Evolutionary conservation across 37 sponge, comb jelly and placozoan species (phyloP), one percentile per base, ranked within the genome.

Genomic region (Chondrilla cf. caribensis): DNA sequence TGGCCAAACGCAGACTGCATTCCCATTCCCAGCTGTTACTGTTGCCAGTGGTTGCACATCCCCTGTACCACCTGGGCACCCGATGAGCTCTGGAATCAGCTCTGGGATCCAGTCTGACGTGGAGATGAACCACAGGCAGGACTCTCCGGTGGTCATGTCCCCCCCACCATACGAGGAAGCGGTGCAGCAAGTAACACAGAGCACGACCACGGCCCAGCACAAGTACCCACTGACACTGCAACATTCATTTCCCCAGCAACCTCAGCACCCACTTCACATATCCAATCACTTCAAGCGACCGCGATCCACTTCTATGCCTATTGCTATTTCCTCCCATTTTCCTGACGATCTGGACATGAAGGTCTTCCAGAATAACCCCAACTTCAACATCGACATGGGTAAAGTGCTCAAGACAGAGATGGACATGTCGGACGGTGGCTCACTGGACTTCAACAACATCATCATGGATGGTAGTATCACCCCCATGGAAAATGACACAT

Each of bases 301-400:
- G 0, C 75, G 92, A 17, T 92, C 92, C 25, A 84, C 79, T 26
- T 92, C 92, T 0, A 88, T 86, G 79, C 92, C 92, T 0, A 77
- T 78, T 3, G 43, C 83, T 8, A 38, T 43, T 0, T 36, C 38
- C 54, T 37, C 36, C 2, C 40, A 31, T 8, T 80, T 77, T 38
- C 91, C 91, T 9, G 75, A 42, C 28, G 91, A 91, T 60, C 79
- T 91, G 25, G 90, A 90, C 65, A 78, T 84, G 78, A 84, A 81
- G 11, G 58, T 91, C 31, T 84, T 87, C 54, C 75, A 72, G 21
- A 55, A 60, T 31, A 42, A 60, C 36, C 22, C 59, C 35, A 62
- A 29, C 22, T 78, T 83, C 42, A 84, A 84, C 58, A 84, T 85
- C 71, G 90, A 90, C 42, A 65, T 90, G 55, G 66, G 81, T 21